Conservation (phyloP, 2,888 invertebrate species). For the Vannuccia rotundouncinata region DNA sequence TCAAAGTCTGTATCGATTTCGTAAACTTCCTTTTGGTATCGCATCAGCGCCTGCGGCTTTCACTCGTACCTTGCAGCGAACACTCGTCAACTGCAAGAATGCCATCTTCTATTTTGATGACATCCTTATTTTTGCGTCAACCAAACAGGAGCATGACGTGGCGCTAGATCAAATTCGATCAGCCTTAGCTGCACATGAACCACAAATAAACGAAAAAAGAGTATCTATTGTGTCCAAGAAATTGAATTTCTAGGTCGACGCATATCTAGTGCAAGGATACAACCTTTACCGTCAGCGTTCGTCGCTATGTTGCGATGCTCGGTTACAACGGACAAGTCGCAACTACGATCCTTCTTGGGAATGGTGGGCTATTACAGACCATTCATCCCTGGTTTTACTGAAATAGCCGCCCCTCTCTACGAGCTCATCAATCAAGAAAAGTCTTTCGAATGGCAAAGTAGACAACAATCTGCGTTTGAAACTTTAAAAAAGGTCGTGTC, state of each 20-base stretch:
- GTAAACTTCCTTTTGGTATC: constrained; percentile 19
- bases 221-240: constrained; percentile 21
- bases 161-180: neutral
- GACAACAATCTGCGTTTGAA: constrained; percentile 25
- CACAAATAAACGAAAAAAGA: neutral
- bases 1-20: constrained; percentile 20
- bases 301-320: constrained; percentile 15
- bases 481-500: neutral
- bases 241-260: constrained; percentile 23
- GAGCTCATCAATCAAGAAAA: constrained; percentile 1
- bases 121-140: constrained; percentile 30
- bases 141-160: neutral
- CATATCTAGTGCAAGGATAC: constrained; percentile 7
- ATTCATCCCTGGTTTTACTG: constrained; percentile 5
- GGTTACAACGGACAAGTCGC: constrained; percentile 1
- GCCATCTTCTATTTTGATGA: constrained; percentile 8
- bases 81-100: constrained; percentile 4
- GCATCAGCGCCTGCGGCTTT: constrained; percentile 9
- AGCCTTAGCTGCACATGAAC: neutral
- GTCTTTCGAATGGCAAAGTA: constrained; percentile 7
- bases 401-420: constrained; percentile 6
- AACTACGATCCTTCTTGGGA: constrained; percentile 30
- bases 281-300: constrained; percentile 17
- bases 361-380: constrained; percentile 18
- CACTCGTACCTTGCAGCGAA: constrained; percentile 13